These are phyloP conservation scores for Shinisaurus crocodilurus DNA, from an alignment of 2,113 vertebrate species.

Conservation along the genomic window DNA sequence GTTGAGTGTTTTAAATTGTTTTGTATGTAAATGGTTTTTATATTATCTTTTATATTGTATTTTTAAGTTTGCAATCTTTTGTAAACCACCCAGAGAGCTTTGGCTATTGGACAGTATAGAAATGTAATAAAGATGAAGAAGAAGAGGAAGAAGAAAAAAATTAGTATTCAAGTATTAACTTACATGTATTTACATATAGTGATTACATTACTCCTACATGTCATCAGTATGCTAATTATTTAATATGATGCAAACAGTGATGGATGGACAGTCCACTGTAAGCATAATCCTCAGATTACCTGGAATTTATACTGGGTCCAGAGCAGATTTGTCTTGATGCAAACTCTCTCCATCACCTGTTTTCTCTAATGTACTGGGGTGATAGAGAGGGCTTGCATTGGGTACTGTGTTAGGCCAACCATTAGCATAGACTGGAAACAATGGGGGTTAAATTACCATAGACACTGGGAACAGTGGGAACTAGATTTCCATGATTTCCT, in stretches of 20 bases:
- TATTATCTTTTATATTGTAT: too few relatives aligned
- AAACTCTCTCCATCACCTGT: background rate
- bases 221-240: background rate
- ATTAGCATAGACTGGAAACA: background rate
- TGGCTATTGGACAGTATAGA: too few relatives aligned
- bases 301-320: background rate
- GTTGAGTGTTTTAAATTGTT: too few relatives aligned
- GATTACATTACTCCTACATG: background rate
- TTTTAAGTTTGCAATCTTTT: too few relatives aligned
- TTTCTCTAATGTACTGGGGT: background rate
- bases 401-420: background rate
- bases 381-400: too few relatives aligned
- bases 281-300: background rate
- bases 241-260: background rate
- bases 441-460: background rate
- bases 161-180: conserved; percentile 4
- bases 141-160: background rate
- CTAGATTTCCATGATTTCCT: background rate
- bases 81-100: too few relatives aligned
- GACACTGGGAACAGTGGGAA: background rate
- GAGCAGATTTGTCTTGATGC: background rate
- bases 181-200: background rate
- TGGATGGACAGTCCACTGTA: background rate
- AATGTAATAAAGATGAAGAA: too few relatives aligned
- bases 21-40: too few relatives aligned